Base-by-base conservation (phyloP, 2,797 vertebrate species). In the Galago senegalensis region DNA sequence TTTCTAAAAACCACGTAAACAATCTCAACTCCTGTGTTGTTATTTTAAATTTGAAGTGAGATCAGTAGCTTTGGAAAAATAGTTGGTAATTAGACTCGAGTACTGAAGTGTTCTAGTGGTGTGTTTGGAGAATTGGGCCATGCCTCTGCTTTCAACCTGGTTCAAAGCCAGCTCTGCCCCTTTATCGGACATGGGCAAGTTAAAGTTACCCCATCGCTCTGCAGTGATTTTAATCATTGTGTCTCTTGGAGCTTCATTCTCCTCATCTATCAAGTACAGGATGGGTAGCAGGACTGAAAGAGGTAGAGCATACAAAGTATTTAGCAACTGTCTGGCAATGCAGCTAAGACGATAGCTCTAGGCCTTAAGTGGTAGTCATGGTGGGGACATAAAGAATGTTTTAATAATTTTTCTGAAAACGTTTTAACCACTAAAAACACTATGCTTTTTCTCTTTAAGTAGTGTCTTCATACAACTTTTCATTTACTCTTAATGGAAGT, bases 1-100 rank as follows among this genome's bases (percentile, higher is more conserved):
- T 95, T 92, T 87, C 81, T 60, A 61, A 60, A 82, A 87, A 94
- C 29, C 63, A 80, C 37, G 46, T 97, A 90, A 94, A 95, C 89
- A 96, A 29, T 83, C 49, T 43, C 65, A 82, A 27, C 12, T 83
- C 60, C 37, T 82, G 90, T 83, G 79, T 60, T 86, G 8, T 89
- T 89, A 95, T 88, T 87, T 95, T 73, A 77, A 76, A 65, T 84
- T 91, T 79, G 70, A 96, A 69, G 34, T 75, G 84, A 73, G 63
- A 31, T 85, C 27, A 34, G 43, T 53, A 37, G 72, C 49, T 92
- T 87, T 70, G 89, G 92, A 63, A 82, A 86, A 77, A 63, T 27
- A 3, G 11, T 69, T 69, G 72, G 49, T 69, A n/a, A 70, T 43
- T 58, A 61, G 83, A 92, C 85, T 27, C 53, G 11, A 58, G 43